Conservation (phyloP, 2,888 invertebrate species). For the Pachydiplax longipennis region DNA sequence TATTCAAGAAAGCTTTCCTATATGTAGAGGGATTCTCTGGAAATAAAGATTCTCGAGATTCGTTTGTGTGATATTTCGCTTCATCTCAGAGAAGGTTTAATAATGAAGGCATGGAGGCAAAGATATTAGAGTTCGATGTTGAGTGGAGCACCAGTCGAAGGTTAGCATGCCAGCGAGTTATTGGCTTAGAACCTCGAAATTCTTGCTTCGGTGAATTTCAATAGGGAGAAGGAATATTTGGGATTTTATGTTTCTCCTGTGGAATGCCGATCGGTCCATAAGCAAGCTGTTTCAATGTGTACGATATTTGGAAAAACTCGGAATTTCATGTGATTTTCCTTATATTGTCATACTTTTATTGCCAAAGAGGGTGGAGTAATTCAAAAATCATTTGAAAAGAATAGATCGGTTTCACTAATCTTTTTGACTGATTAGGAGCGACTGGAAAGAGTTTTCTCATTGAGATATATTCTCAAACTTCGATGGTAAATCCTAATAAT, state of each 20-base stretch:
- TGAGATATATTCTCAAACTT: too few species aligned
- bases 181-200: neutral
- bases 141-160: neutral
- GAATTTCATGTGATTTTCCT: too few species aligned
- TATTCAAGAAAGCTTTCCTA: too few species aligned
- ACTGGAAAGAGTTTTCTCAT: too few species aligned
- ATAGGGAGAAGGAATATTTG: neutral
- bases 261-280: neutral
- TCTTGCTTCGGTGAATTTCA: neutral
- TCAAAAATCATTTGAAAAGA: too few species aligned
- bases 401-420: too few species aligned
- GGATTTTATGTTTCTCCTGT: neutral
- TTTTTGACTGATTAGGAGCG: too few species aligned
- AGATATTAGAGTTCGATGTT: neutral
- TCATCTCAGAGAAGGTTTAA: neutral
- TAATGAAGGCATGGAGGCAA: neutral
- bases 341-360: too few species aligned
- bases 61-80: neutral
- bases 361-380: too few species aligned
- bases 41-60: neutral
- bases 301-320: too few species aligned
- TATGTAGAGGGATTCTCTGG: too few species aligned
- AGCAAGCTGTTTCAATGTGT: neutral
- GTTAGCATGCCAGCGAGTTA: neutral
- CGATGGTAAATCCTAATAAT: too few species aligned